A percentile compares a stretch with the other conserved stretches of the same genome.
Evolutionary conservation across 1,140 invertebrate genomes (phyloP).

Genomic region (Aphaenogaster rudis): DNA sequence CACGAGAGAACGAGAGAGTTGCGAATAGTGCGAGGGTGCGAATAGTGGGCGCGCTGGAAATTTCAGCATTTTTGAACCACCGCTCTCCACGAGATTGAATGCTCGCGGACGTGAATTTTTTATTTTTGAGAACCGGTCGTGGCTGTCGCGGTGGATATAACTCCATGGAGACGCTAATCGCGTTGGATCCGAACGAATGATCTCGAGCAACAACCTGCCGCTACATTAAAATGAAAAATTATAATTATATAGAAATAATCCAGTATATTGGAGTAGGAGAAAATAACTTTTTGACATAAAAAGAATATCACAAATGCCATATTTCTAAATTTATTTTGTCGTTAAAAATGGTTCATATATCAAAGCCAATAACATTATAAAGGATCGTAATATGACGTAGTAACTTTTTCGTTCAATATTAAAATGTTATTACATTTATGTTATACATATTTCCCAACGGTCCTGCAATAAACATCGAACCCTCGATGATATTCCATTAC

Average conservation of each 20-base stretch:
- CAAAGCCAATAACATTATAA: neutral
- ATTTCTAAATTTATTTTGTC: neutral
- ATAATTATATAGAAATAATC: conserved; percentile 13
- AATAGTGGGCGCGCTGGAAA: conserved; percentile 36
- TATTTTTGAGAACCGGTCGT: conserved; percentile 22
- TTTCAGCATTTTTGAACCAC: conserved; percentile 40
- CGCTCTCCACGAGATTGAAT: conserved; percentile 38
- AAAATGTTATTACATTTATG: conserved; percentile 16
- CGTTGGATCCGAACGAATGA: conserved; percentile 2
- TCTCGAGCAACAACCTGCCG: neutral
- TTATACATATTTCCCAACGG: conserved; percentile 7
- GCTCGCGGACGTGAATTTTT: conserved; percentile 12
- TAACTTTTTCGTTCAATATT: conserved; percentile 17
- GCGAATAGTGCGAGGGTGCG: conserved; percentile 1
- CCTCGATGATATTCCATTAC: conserved; percentile 11
- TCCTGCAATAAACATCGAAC: conserved; percentile 30
- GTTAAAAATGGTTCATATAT: neutral
- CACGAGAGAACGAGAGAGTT: neutral
- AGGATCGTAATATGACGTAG: neutral
- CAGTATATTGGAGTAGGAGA: neutral
- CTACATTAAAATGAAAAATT: neutral
- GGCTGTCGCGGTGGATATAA: neutral
- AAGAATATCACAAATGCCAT: neutral
- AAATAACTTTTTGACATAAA: neutral
- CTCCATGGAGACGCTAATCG: conserved; percentile 12